Conservation (phyloP, 2,888 invertebrate species). For the Lypha dubia region DNA sequence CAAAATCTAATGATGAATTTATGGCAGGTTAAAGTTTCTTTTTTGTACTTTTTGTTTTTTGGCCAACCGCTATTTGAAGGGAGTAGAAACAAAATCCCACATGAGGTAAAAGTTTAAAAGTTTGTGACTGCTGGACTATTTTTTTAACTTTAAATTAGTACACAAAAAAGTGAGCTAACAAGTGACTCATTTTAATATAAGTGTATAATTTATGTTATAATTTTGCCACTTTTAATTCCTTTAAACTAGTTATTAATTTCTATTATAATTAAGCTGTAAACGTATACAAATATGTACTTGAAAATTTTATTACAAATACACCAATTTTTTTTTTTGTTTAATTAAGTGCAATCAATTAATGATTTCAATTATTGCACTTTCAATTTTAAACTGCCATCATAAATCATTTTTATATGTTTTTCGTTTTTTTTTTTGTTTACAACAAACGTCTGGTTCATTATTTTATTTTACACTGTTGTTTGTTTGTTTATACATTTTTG, state of each 20-base stretch:
- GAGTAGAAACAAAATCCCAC: too few relatives aligned
- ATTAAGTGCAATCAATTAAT: slow-evolving; percentile 54
- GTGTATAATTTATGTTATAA: neutral
- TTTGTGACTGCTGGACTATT: too few relatives aligned
- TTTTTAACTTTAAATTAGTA: too few relatives aligned
- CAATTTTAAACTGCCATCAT: slow-evolving; percentile 29
- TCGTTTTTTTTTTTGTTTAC: neutral
- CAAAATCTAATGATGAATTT: neutral
- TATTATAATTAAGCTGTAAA: neutral
- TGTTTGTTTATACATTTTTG: neutral
- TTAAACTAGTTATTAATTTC: neutral
- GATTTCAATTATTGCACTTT: slow-evolving; percentile 48
- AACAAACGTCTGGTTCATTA: neutral
- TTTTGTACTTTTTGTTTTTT: too few relatives aligned
- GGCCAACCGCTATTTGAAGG: too few relatives aligned
- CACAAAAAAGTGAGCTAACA: too few relatives aligned
- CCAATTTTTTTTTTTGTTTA: neutral
- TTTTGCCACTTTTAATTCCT: neutral
- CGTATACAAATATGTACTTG: neutral
- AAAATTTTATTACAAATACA: slow-evolving; percentile 13
- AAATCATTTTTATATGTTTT: slow-evolving; percentile 34
- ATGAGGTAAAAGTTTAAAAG: too few relatives aligned
- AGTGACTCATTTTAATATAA: too few relatives aligned
- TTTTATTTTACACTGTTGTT: slow-evolving; percentile 10
- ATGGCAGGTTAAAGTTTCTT: neutral